A percentile compares a stretch with the other conserved stretches of the same genome.
Conservation (phyloP, 2,888 invertebrate genomes). For the Epicampocera succincta region DNA sequence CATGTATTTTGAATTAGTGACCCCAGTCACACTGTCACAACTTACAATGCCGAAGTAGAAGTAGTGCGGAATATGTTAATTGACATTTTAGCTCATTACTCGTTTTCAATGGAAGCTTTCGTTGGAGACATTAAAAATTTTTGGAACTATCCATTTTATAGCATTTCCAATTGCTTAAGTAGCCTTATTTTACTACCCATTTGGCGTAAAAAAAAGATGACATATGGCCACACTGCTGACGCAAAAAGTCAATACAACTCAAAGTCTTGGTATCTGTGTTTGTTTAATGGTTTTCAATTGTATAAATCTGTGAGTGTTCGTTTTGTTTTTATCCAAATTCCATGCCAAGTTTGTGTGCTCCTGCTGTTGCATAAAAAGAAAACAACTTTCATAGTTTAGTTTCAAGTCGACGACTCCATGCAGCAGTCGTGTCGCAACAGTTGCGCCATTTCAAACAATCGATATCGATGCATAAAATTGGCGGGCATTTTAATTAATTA, state of each 20-base stretch:
- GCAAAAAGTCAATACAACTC: not conserved
- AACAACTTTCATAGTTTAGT: constrained; percentile 53
- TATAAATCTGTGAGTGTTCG: not conserved
- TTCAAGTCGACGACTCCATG: constrained; percentile 51
- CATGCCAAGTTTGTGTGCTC: constrained; percentile 59
- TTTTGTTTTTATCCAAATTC: constrained; percentile 55
- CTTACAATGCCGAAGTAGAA: too few species aligned
- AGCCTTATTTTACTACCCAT: too few species aligned
- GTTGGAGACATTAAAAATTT: too few species aligned
- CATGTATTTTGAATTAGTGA: too few species aligned
- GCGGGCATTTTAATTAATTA: constrained; percentile 57
- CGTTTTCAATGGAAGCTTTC: too few species aligned
- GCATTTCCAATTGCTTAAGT: too few species aligned
- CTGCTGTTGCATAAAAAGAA: constrained; percentile 38
- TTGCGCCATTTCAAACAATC: constrained; percentile 3
- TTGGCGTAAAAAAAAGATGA: too few species aligned
- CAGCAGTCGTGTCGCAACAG: constrained; percentile 43
- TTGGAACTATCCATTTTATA: too few species aligned
- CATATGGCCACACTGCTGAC: too few species aligned
- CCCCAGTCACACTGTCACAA: too few species aligned
- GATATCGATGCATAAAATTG: constrained; percentile 26
- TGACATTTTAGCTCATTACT: too few species aligned
- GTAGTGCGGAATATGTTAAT: too few species aligned
- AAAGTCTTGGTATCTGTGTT: not conserved
- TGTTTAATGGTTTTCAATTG: not conserved